phyloP scores from a whole-genome alignment of 2,888 invertebrate species.

The Melanotus villosus region DNA sequence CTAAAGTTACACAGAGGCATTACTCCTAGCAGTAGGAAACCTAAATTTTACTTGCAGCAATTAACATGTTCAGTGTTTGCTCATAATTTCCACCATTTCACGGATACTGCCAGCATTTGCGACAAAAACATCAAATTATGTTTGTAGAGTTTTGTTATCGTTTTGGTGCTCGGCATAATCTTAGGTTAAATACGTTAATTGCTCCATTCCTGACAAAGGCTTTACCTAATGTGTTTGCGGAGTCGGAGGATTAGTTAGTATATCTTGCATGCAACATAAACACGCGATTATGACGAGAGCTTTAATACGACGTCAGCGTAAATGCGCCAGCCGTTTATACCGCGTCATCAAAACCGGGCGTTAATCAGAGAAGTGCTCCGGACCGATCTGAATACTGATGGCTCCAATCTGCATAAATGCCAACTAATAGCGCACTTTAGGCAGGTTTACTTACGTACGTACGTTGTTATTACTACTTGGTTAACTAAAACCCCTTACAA shows the following conservation, averaged over 20 bases:
- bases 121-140: too few relatives aligned
- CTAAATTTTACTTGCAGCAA: too few relatives aligned
- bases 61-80: too few relatives aligned
- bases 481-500: neutral
- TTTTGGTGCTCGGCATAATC: conserved; percentile 25
- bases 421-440: conserved; percentile 53
- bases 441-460: conserved; percentile 15
- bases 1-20: too few relatives aligned
- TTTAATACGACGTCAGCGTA: conserved; percentile 48
- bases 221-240: conserved; percentile 50
- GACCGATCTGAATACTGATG: conserved; percentile 61
- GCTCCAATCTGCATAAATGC: conserved; percentile 60
- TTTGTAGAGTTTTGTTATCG: too few relatives aligned
- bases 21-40: too few relatives aligned
- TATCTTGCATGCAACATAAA: conserved; percentile 51
- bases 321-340: conserved; percentile 51
- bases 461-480: neutral
- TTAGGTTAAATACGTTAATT: conserved; percentile 43
- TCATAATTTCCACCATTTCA: too few relatives aligned
- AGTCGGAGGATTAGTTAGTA: conserved; percentile 48
- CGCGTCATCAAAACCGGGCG: conserved; percentile 57
- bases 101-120: too few relatives aligned
- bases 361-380: conserved; percentile 61
- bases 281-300: conserved; percentile 50
- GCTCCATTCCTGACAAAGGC: conserved; percentile 41